Evolutionary conservation across 37 sponge, comb jelly and placozoan species (phyloP).

Genomic region (Oopsacas minuta): DNA sequence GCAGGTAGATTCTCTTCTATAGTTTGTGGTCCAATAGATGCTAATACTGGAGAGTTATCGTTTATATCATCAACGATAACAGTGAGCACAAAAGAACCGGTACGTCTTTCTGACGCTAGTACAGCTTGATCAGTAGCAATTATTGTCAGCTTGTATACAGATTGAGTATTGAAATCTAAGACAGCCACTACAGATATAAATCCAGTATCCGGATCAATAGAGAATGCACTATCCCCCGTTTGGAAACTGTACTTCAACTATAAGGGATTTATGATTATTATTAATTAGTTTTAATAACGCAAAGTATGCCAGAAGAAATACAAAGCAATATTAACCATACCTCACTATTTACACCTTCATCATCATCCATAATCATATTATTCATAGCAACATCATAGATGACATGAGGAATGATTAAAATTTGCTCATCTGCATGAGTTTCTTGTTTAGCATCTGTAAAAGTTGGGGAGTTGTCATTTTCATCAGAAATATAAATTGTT

Average conservation of each 20-base stretch:
- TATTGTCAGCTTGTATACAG: not conserved
- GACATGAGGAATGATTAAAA: not conserved
- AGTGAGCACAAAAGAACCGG: not conserved
- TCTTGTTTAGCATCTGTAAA: not conserved
- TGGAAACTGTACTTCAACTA: not conserved
- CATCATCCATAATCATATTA: not conserved
- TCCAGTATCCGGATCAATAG: not conserved
- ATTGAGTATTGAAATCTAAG: not conserved
- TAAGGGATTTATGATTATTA: not conserved
- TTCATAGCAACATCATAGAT: not conserved
- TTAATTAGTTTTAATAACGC: not conserved
- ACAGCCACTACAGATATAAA: not conserved
- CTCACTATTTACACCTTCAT: not conserved
- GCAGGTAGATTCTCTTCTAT: not conserved
- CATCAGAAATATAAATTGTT: not conserved
- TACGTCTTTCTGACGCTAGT: not conserved
- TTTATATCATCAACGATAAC: not conserved
- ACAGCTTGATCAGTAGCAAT: constrained; percentile 10
- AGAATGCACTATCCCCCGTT: constrained; percentile 2
- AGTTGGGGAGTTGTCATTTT: constrained; percentile 11
- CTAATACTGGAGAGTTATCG: constrained; percentile 4
- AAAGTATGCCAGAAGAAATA: not conserved
- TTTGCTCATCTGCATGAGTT: not conserved
- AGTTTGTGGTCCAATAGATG: not conserved
- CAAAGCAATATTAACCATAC: not conserved